Evolutionary conservation across 2,888 invertebrate species (phyloP), one percentile per base, ranked within the genome.

Genomic region (Zygothrica quintamaculata): DNA sequence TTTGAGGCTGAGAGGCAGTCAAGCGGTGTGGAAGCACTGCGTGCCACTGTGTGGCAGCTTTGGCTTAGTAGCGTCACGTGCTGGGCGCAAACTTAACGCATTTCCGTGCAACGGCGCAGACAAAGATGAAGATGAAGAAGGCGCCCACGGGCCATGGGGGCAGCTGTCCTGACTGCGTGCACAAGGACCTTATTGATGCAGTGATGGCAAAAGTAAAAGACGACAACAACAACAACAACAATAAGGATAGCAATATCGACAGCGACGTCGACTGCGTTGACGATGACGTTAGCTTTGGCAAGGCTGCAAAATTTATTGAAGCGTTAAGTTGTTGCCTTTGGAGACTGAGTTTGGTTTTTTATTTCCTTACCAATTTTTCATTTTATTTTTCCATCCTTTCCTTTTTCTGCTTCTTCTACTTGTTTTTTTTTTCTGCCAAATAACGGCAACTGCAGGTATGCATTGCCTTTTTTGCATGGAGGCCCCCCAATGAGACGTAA

Each of bases 141-240:
- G 51, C 50, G 47, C 56, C 59, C 59, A 55, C 60, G 31, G 13
- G 29, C 48, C 39, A 12, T 11, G 42, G 11, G 25, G 33, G 46
- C 6, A 33, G 43, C 47, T 56, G 46, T 71, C 43, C 72, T 48
- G 42, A 31, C 74, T 73, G 67, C 87, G 88, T 84, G 67, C 80
- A 81, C 78, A 88, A 88, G 87, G 84, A 86, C 86, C 86, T 88
- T 88, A 88, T 88, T 87, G 88, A 88, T 88, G 89, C 74, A 74
- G 66, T 65, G 48, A 65, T 69, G 66, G 47, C 51, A 22, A 39
- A 13, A 22, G 9, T 26, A 7, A 7, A 16, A 50, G 22, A 13
- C 47, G 26, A 12, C 40, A 18, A 34, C 46, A 37, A 12, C 26
- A 39, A 7, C 60, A 52, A 15, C 43, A 58, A 58, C 65, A 72